Evolutionary conservation across 2,797 vertebrate species (phyloP).

Genomic region (Potorous gilbertii): DNA sequence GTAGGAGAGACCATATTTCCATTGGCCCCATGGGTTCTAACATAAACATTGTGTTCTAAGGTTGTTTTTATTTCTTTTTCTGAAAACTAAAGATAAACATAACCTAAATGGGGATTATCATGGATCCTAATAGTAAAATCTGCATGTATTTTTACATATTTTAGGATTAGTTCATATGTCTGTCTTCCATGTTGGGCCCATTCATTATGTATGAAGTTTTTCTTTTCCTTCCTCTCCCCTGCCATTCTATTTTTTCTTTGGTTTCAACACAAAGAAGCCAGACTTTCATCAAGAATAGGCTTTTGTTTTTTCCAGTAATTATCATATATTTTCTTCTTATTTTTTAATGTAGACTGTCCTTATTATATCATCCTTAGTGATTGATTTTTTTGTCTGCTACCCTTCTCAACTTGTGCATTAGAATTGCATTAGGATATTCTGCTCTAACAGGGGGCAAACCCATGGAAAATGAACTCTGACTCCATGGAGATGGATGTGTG

Average conservation of each 20-base stretch:
- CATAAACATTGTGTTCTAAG: not conserved
- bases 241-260: not conserved
- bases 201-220: not conserved
- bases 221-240: not conserved
- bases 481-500: not conserved
- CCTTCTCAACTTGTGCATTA: not conserved
- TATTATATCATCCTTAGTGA: not conserved
- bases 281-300: not conserved
- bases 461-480: not conserved
- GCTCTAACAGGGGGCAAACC: not conserved
- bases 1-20: not conserved
- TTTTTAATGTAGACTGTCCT: not conserved
- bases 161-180: not conserved
- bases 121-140: not conserved
- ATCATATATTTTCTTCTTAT: not conserved
- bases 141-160: not conserved
- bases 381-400: not conserved
- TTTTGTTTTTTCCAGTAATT: not conserved
- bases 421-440: not conserved
- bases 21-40: not conserved
- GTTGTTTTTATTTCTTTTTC: not conserved
- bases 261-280: not conserved
- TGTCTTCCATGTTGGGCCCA: not conserved
- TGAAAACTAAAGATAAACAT: not conserved
- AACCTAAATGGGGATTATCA: not conserved